A percentile compares a stretch with the other conserved stretches of the same genome.
These are phyloP conservation scores for Miichthys miiuy DNA, from an alignment of 2,797 vertebrate genomes.

Conservation along the genomic window DNA sequence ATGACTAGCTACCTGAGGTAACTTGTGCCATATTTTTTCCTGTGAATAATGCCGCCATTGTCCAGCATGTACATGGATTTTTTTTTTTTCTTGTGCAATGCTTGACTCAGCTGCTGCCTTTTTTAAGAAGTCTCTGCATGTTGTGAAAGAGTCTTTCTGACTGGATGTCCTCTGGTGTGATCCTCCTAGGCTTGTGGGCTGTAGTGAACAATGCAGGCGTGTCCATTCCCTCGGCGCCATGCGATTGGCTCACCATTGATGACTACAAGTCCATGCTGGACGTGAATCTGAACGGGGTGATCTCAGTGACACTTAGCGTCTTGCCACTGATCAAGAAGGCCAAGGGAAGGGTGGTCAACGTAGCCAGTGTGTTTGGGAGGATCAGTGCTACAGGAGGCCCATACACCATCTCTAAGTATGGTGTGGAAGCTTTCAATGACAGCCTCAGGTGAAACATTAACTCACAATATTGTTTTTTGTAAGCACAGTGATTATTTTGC, in stretches of 20 bases:
- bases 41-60: too few species aligned
- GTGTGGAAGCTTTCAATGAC: conserved; percentile 86
- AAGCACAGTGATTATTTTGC: not conserved
- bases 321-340: conserved; percentile 86
- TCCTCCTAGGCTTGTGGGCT: conserved; percentile 82
- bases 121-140: too few species aligned
- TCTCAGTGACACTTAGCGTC: conserved; percentile 83
- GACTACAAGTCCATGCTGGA: conserved; percentile 84
- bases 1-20: too few species aligned
- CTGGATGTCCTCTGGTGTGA: not conserved
- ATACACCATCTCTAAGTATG: conserved; percentile 82
- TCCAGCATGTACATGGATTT: too few species aligned
- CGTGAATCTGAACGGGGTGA: conserved; percentile 84
- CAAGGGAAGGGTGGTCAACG: conserved; percentile 84
- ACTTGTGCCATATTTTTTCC: too few species aligned
- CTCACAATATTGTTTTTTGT: not conserved
- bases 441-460: conserved; percentile 79
- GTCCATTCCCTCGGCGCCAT: conserved; percentile 67
- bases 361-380: conserved; percentile 85
- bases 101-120: too few species aligned
- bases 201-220: conserved; percentile 86
- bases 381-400: conserved; percentile 78
- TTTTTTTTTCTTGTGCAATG: too few species aligned
- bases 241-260: conserved; percentile 82
- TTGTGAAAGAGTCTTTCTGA: not conserved